phyloP scores from a whole-genome alignment of 2,113 vertebrate species.

The Oceanites oceanicus region DNA sequence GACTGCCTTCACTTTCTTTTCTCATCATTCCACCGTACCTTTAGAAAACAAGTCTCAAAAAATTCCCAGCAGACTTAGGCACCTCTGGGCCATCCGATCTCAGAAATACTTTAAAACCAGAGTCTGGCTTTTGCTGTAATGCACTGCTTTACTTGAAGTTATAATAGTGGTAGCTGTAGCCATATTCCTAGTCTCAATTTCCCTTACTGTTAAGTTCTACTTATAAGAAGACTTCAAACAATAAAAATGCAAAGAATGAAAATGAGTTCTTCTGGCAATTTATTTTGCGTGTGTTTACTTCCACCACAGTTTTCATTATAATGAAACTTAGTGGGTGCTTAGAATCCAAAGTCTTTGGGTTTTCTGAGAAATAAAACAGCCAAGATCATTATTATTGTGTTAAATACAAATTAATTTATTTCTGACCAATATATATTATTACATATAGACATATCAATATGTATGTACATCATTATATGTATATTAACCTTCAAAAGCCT shows the following conservation, averaged over 20 bases:
- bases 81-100: background rate
- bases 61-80: background rate
- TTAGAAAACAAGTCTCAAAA: background rate
- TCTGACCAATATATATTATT: background rate
- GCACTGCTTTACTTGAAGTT: background rate
- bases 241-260: background rate
- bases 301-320: background rate
- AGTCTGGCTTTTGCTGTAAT: background rate
- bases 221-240: background rate
- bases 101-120: background rate
- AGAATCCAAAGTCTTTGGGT: background rate
- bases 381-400: background rate
- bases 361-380: background rate
- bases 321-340: background rate
- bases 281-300: background rate
- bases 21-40: background rate
- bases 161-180: background rate
- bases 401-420: background rate
- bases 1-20: background rate
- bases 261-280: background rate
- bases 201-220: background rate
- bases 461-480: accelerated
- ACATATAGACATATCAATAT: background rate
- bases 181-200: background rate
- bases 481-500: background rate